Evolutionary conservation across 1,140 invertebrate genomes (phyloP).

Genomic region (Saccostrea echinata): DNA sequence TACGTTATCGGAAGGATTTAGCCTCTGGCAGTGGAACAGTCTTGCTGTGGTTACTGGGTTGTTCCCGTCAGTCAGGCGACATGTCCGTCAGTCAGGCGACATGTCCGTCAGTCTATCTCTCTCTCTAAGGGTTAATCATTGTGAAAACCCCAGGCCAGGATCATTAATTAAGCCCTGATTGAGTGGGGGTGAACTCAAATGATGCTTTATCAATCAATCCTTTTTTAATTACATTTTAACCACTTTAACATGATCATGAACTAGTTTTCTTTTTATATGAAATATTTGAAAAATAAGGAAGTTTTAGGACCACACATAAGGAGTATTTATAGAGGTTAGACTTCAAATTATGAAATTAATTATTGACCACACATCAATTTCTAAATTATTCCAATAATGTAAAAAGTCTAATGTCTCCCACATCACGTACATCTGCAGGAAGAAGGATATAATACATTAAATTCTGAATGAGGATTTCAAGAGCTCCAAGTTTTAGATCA

Average conservation of each 20-base stretch:
- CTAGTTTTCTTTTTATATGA: neutral
- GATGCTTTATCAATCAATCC: neutral
- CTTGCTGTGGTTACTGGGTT: too few species aligned
- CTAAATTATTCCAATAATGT: too few species aligned
- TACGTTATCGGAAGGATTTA: too few species aligned
- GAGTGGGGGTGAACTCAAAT: neutral
- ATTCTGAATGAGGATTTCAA: neutral
- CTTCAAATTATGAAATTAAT: too few species aligned
- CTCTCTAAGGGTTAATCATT: too few species aligned
- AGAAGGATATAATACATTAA: neutral
- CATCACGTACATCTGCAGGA: slow-evolving; percentile 7
- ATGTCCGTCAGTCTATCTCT: too few species aligned
- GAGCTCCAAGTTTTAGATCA: neutral
- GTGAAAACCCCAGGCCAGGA: neutral
- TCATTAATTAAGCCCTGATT: neutral
- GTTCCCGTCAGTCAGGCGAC: neutral
- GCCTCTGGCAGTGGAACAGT: too few species aligned
- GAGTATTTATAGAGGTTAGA: too few species aligned
- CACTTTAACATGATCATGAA: neutral
- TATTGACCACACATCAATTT: too few species aligned
- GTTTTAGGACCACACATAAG: neutral
- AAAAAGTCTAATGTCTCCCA: neutral
- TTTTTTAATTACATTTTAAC: neutral
- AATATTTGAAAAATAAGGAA: too few species aligned
- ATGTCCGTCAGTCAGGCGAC: too few species aligned